These are phyloP conservation scores for Heliconius hewitsoni DNA, from an alignment of 1,140 invertebrate genomes.

Conservation along the genomic window DNA sequence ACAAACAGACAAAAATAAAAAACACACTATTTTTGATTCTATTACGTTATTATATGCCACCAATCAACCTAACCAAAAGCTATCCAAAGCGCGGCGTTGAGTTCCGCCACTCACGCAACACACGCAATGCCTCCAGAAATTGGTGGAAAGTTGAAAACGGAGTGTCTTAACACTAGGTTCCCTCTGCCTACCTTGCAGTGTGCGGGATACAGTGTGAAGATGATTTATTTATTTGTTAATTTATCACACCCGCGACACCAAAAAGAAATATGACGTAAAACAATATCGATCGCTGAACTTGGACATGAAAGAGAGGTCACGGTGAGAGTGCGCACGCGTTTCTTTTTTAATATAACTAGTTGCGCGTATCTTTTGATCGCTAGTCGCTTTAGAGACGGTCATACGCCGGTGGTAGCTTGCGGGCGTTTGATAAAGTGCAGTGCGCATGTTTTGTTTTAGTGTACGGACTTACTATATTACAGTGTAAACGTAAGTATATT, in stretches of 20 bases:
- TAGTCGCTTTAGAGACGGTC: conserved; percentile 3
- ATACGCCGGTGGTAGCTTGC: not conserved
- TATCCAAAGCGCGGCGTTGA: too few relatives aligned
- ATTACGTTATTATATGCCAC: too few relatives aligned
- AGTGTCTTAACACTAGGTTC: too few relatives aligned
- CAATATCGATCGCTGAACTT: not conserved
- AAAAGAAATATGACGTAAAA: not conserved
- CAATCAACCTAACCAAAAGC: too few relatives aligned
- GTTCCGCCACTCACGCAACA: too few relatives aligned
- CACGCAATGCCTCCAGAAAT: too few relatives aligned
- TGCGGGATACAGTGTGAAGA: too few relatives aligned
- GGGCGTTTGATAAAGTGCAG: not conserved
- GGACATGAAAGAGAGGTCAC: conserved; percentile 39
- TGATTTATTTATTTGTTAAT: too few relatives aligned
- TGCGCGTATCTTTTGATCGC: not conserved
- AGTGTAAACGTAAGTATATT: not conserved
- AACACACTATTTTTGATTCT: too few relatives aligned
- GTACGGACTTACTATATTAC: not conserved
- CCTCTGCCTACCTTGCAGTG: too few relatives aligned
- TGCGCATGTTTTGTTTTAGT: not conserved
- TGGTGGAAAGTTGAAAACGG: too few relatives aligned
- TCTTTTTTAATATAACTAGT: conserved; percentile 5
- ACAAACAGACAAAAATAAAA: too few relatives aligned
- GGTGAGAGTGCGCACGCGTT: conserved; percentile 29
- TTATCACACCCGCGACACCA: not conserved